Conservation (phyloP, 2,113 vertebrate species). For the Phalacrocorax aristotelis region DNA sequence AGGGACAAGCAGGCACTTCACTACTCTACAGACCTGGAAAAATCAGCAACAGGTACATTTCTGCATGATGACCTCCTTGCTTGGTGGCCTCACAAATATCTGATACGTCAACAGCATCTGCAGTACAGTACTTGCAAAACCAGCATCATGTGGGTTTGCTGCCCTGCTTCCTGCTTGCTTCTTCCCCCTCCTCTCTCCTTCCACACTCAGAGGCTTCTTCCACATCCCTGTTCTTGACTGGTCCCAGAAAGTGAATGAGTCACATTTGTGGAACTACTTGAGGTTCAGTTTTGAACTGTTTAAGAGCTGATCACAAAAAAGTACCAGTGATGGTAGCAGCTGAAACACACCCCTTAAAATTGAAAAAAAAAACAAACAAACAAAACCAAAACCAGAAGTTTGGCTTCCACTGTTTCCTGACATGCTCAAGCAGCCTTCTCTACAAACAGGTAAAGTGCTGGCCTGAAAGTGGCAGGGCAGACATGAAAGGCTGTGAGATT, state of each 20-base stretch:
- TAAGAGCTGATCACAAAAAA: neutral
- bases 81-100: too few relatives aligned
- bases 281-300: neutral
- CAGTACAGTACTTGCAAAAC: neutral
- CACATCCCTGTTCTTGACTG: neutral
- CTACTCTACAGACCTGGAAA: neutral
- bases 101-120: neutral
- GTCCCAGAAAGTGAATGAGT: neutral
- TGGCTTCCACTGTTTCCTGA: neutral
- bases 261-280: neutral
- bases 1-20: neutral
- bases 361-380: neutral
- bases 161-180: neutral
- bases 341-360: neutral
- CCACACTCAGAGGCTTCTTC: neutral
- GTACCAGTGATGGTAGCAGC: neutral
- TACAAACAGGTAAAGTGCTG: neutral
- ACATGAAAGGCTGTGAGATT: neutral
- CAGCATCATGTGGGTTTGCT: rapidly evolving
- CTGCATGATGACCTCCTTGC: neutral
- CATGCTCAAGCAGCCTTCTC: rapidly evolving
- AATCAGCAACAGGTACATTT: neutral
- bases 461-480: neutral
- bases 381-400: neutral
- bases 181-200: neutral